phyloP scores from a whole-genome alignment of 1,140 invertebrate species.

The Trissolcus basalis region DNA sequence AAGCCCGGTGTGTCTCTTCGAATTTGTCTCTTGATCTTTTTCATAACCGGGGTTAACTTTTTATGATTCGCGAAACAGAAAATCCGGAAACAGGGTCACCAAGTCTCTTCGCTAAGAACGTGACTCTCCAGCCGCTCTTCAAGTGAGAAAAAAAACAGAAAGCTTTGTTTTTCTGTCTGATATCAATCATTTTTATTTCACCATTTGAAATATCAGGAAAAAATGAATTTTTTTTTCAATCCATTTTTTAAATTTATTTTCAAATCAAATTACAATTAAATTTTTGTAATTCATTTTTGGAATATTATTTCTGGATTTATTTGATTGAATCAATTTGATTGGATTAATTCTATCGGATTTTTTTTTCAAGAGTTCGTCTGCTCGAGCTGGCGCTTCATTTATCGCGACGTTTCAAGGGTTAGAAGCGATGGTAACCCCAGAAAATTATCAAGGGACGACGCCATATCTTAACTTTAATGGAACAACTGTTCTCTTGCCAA shows the following conservation, averaged over 20 bases:
- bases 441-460: constrained; percentile 61
- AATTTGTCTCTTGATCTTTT: constrained; percentile 19
- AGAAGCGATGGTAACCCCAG: constrained; percentile 42
- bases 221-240: too few species aligned
- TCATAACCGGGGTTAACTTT: constrained; percentile 42
- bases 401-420: constrained; percentile 62
- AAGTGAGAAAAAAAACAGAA: too few species aligned
- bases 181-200: background rate
- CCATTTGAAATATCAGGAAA: background rate
- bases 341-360: too few species aligned
- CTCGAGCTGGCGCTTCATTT: constrained; percentile 29
- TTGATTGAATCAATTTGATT: too few species aligned
- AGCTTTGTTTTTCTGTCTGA: too few species aligned
- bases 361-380: constrained; percentile 10
- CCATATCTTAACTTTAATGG: constrained; percentile 65
- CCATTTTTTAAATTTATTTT: too few species aligned
- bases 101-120: constrained; percentile 54
- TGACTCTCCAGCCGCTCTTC: constrained; percentile 27
- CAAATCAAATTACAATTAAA: too few species aligned
- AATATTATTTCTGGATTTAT: too few species aligned
- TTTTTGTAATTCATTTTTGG: too few species aligned
- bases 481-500: constrained; percentile 63
- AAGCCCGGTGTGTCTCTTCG: background rate
- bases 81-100: constrained; percentile 65
- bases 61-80: constrained; percentile 41